Base-by-base conservation (phyloP, 2,888 invertebrate species). In the Calliopum simillimum region DNA sequence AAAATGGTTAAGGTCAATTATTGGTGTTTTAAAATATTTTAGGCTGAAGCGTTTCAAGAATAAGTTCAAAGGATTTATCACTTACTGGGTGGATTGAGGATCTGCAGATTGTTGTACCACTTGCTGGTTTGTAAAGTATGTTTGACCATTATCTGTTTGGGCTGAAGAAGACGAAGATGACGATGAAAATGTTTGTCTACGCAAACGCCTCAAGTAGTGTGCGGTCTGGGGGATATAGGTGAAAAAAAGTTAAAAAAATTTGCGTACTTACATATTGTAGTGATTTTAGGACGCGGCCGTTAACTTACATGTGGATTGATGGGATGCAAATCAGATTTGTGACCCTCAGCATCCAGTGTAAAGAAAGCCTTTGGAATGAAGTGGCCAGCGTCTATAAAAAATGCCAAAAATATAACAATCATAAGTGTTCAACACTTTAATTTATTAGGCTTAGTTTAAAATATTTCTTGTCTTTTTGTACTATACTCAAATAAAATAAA, bases 341-440 rank as follows among this genome's bases (percentile, higher is more conserved):
- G 84, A 4, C 84, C 84, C 70, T 83, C 75, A 3, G 81, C 67
- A 68, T 84, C 85, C 69, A 84, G 59, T 3, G 78, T 85, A 67
- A 79, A 84, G 74, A 82, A 80, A 13, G 84, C 79, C 44, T 79
- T 78, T 2, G 84, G 84, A 59, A 85, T 75, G 25, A 83, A 84
- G 44, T 80, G 80, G 1, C 82, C 84, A 69, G 78, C 75, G 72
- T 82, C 83, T 80, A 68, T 16, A 71, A 68, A 41, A 51, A 66
- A 23, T 70, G 70, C 51, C 41, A 4, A 49, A 16, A 46, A 62
- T 19, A 59, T 8, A 56, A 69, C 13, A 16, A 43, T 61, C n/a
- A n/a, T n/a, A 8, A 16, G 8, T 1, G 56, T 23, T 56, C n/a
- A 53, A 55, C 41, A 58, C 23, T 12, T 23, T 25, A 56, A 12